Percentiles rank a stretch among this genome's conserved stretches.
Evolutionary conservation across 2,888 invertebrate species (phyloP).

Genomic region (Crossocerus cetratus): DNA sequence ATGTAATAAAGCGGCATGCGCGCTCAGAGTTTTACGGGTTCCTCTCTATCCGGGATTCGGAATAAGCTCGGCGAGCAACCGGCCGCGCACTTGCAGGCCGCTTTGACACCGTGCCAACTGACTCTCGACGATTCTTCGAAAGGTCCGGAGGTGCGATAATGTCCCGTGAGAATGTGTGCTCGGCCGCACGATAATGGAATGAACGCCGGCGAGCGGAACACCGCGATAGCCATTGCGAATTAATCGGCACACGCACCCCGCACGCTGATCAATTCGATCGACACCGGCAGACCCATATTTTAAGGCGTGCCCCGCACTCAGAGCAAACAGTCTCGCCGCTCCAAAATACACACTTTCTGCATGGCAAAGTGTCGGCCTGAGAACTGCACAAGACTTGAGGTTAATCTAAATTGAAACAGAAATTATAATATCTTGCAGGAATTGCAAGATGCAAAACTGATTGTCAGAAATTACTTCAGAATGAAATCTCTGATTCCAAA

Average conservation of each 20-base stretch:
- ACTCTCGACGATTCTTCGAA: slow-evolving; percentile 44
- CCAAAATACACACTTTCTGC: too few species aligned
- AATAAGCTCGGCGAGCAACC: slow-evolving; percentile 44
- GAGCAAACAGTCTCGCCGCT: too few species aligned
- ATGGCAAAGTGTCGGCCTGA: too few species aligned
- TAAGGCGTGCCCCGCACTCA: too few species aligned
- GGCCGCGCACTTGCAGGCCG: slow-evolving; percentile 28
- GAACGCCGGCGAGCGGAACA: slow-evolving; percentile 5
- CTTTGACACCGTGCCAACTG: slow-evolving; percentile 54
- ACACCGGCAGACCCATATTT: too few species aligned
- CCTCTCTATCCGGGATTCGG: slow-evolving; percentile 52
- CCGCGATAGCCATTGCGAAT: background rate
- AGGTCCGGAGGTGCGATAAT: slow-evolving; percentile 40
- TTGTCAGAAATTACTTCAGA: too few species aligned
- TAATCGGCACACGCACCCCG: background rate
- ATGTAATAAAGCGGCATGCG: slow-evolving; percentile 42
- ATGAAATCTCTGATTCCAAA: too few species aligned
- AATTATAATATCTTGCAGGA: too few species aligned
- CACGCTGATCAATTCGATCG: slow-evolving; percentile 15
- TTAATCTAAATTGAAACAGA: too few species aligned
- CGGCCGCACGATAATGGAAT: background rate
- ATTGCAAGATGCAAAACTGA: too few species aligned
- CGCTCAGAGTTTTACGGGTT: slow-evolving; percentile 42
- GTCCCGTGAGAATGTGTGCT: slow-evolving; percentile 11
- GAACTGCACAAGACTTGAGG: too few species aligned